Evolutionary conservation across 2,888 invertebrate genomes (phyloP), one percentile per base, ranked within the genome.

Genomic region (Tromatobia lineatoria): DNA sequence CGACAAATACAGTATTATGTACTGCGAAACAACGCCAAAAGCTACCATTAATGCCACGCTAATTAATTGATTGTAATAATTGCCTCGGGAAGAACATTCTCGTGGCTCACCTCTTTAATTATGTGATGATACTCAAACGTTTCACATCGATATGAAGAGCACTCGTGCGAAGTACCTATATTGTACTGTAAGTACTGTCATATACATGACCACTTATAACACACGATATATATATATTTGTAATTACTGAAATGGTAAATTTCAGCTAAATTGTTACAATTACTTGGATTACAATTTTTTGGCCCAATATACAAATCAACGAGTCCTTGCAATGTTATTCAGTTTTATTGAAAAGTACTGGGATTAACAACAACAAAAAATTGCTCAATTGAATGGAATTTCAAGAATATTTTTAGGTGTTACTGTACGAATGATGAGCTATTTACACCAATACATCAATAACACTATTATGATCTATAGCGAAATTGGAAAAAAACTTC

Each of bases 61-160:
- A 57, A 77, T 77, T 69, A 54, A 77, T 77, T 57, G 57, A 77
- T 77, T 67, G 57, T 69, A 57, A 77, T 77, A 69, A 77, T 77
- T 57, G 45, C 57, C 45, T 47, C 67, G 42, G 23, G 57, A 57
- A 77, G 67, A 59, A n/a, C 54, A 15, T 77, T 57, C 57, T 57
- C 67, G 67, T 45, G 42, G 67, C 29, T 67, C 45, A 45, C 45
- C 67, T 42, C 29, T 67, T 69, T 77, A 77, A 77, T 77, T 52
- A 69, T 25, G 54, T 42, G 42, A 6, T 38, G 34, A 38, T 76
- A 45, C 25, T 45, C 29, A n/a, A 66, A 59, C 54, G 54, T 6
- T 15, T 66, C 18, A 45, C n/a, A 20, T 50, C 42, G 20, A 34
- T 23, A 45, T 45, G 45, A 15, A 45, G 45, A 45, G 15, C 4